A percentile compares a stretch with the other conserved stretches of the same genome.
Conservation (phyloP, 2,113 vertebrate genomes). For the Suricata suricatta region DNA sequence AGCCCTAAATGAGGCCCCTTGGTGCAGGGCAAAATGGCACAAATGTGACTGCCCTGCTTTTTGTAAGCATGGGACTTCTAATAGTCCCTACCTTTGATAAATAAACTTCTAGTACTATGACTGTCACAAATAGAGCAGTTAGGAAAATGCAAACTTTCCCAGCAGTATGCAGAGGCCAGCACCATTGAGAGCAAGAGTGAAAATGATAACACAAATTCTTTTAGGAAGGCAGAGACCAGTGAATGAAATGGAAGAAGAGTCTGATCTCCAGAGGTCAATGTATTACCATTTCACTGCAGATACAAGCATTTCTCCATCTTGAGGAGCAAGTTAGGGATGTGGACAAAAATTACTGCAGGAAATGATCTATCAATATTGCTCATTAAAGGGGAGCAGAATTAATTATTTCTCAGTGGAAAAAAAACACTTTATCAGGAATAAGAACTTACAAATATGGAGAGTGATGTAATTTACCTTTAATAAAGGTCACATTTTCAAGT, state of each 20-base stretch:
- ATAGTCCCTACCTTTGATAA: neutral
- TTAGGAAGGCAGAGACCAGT: neutral
- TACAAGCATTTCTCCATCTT: neutral
- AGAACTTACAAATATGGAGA: neutral
- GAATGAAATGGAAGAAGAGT: neutral
- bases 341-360: neutral
- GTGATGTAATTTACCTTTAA: neutral
- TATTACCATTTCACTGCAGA: rapidly evolving
- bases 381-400: neutral
- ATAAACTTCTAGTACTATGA: neutral
- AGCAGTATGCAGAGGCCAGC: neutral
- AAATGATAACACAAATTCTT: neutral
- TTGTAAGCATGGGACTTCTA: neutral
- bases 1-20: neutral
- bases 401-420: neutral
- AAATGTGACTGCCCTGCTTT: neutral
- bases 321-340: neutral
- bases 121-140: neutral
- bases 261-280: neutral
- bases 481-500: neutral
- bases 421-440: neutral
- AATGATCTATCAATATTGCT: neutral
- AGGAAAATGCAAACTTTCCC: neutral
- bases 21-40: neutral
- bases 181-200: neutral